Evolutionary conservation across 1,140 invertebrate species (phyloP).

Genomic region (Halesus radiatus): DNA sequence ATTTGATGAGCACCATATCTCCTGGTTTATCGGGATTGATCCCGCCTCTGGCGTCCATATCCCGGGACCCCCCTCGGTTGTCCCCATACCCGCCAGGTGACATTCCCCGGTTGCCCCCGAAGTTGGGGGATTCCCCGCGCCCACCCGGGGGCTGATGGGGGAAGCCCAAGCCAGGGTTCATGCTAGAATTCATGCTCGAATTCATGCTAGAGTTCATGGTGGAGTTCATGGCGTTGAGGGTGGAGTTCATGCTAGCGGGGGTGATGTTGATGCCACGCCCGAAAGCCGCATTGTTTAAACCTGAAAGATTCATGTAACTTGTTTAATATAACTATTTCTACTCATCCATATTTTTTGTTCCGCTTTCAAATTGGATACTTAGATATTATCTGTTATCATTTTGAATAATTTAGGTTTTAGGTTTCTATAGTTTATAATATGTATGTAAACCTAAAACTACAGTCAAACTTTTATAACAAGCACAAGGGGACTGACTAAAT

Average conservation of each 20-base stretch:
- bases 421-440: too few species aligned
- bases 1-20: constrained; percentile 42
- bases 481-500: too few species aligned
- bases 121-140: not conserved
- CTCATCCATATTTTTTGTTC: too few species aligned
- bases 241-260: not conserved
- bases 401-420: too few species aligned
- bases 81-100: not conserved
- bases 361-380: too few species aligned
- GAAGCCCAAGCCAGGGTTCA: not conserved
- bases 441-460: too few species aligned
- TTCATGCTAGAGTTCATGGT: not conserved
- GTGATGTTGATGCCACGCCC: not conserved
- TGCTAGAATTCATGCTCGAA: not conserved
- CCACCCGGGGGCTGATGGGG: constrained; percentile 11
- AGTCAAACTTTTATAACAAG: too few species aligned
- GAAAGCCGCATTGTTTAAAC: not conserved
- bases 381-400: too few species aligned
- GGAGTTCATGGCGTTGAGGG: not conserved
- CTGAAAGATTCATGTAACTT: not conserved
- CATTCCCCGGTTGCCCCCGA: not conserved
- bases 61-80: too few species aligned
- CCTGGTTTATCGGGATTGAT: constrained; percentile 32
- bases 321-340: too few species aligned
- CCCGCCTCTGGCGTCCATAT: too few species aligned